A percentile compares a stretch with the other conserved stretches of the same genome.
These are phyloP conservation scores for Sebastes diploproa DNA, from an alignment of 2,797 vertebrate genomes.

Conservation along the genomic window DNA sequence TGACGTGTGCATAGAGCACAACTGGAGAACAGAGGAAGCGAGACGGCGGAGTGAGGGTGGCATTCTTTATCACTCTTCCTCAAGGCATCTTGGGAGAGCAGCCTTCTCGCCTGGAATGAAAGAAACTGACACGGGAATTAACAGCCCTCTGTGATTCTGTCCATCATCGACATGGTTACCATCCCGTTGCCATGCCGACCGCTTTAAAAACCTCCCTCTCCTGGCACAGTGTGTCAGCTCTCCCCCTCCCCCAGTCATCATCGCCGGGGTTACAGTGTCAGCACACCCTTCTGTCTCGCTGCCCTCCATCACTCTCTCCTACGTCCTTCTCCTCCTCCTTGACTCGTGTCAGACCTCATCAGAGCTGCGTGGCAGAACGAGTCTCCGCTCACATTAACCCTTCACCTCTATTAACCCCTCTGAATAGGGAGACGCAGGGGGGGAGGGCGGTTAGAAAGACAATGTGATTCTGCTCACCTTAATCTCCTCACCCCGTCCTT, in stretches of 20 bases:
- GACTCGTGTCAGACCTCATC: slow-evolving; percentile 73
- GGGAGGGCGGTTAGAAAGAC: not conserved
- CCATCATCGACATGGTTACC: slow-evolving; percentile 64
- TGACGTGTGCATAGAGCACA: slow-evolving; percentile 60
- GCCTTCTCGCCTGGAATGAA: slow-evolving; percentile 39
- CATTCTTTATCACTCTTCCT: slow-evolving; percentile 32
- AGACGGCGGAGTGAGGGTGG: slow-evolving; percentile 16
- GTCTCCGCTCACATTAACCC: slow-evolving; percentile 81
- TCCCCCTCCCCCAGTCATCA: slow-evolving; percentile 32
- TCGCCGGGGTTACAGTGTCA: slow-evolving; percentile 47
- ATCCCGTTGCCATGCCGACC: slow-evolving; percentile 58
- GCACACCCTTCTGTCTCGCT: slow-evolving; percentile 29
- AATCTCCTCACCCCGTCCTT: slow-evolving; percentile 18
- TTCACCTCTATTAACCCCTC: slow-evolving; percentile 73
- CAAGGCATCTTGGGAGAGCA: slow-evolving; percentile 23
- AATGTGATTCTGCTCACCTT: slow-evolving; percentile 29
- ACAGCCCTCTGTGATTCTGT: slow-evolving; percentile 60
- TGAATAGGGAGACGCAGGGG: slow-evolving; percentile 11
- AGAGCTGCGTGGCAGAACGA: slow-evolving; percentile 73
- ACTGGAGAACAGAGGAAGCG: slow-evolving; percentile 27
- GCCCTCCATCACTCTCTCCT: slow-evolving; percentile 45
- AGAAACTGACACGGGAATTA: slow-evolving; percentile 50
- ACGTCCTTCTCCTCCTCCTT: slow-evolving; percentile 53
- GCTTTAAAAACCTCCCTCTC: slow-evolving; percentile 41
- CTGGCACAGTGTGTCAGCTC: slow-evolving; percentile 13